A percentile compares a stretch with the other conserved stretches of the same genome.
These are phyloP conservation scores for Drosophila sordidula DNA, from an alignment of 2,888 invertebrate genomes.

Conservation along the genomic window DNA sequence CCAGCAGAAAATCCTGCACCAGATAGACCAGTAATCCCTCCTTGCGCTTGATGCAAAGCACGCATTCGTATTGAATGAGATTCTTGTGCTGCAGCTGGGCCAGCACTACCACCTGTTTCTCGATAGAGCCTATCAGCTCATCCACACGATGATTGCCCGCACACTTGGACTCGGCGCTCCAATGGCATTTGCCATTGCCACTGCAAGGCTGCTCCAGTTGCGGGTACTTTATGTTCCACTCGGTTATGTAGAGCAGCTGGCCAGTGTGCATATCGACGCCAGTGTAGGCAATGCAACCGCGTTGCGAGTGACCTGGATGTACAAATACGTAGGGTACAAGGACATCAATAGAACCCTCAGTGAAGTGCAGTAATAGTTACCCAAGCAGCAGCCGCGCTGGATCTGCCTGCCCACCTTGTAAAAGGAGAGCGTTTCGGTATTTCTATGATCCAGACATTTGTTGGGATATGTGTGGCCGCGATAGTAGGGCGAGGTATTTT, in stretches of 20 bases:
- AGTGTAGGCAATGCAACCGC: conserved; percentile 90
- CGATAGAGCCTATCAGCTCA: conserved; percentile 86
- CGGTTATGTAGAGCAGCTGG: conserved; percentile 89
- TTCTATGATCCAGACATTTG: conserved; percentile 86
- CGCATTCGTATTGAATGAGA: conserved; percentile 91
- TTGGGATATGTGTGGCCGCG: conserved; percentile 81
- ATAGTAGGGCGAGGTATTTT: conserved; percentile 85
- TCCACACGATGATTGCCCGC: conserved; percentile 83
- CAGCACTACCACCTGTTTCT: conserved; percentile 91
- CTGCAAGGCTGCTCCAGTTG: conserved; percentile 83
- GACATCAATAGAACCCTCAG: neutral
- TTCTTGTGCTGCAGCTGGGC: conserved; percentile 90
- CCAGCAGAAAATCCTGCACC: conserved; percentile 89
- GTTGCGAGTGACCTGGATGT: conserved; percentile 88
- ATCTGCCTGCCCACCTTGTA: conserved; percentile 87
- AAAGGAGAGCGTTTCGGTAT: conserved; percentile 87
- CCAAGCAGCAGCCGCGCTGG: conserved; percentile 91
- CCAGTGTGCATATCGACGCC: conserved; percentile 92
- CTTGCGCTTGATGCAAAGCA: conserved; percentile 88
- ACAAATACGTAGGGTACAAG: conserved; percentile 18
- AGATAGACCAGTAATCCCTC: conserved; percentile 89
- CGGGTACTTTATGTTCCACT: conserved; percentile 89
- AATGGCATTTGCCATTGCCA: conserved; percentile 82
- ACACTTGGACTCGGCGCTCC: conserved; percentile 82
- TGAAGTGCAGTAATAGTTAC: conserved; percentile 29